phyloP scores from a whole-genome alignment of 1,140 invertebrate species.

The Diorhabda elongata region DNA sequence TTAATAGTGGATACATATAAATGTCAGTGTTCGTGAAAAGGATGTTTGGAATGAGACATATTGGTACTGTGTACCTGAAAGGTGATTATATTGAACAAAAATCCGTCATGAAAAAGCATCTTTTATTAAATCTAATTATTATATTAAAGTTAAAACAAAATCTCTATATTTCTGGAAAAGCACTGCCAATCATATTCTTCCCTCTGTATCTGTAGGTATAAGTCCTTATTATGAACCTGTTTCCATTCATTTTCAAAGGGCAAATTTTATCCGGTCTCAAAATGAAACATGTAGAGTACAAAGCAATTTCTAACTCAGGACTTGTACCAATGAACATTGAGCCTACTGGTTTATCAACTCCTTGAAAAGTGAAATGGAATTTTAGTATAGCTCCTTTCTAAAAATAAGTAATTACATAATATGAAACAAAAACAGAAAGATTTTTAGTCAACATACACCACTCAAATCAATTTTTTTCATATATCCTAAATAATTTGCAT shows the following conservation, averaged over 20 bases:
- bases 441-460: conserved; percentile 54
- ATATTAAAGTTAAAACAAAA: too few relatives aligned
- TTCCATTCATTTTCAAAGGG: conserved; percentile 64
- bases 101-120: too few relatives aligned
- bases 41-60: too few relatives aligned
- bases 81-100: too few relatives aligned
- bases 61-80: too few relatives aligned
- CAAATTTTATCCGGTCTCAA: conserved; percentile 66
- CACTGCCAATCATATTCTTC: conserved; percentile 73
- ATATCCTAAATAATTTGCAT: conserved; percentile 76
- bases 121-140: too few relatives aligned
- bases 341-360: conserved; percentile 70
- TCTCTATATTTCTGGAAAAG: conserved; percentile 67
- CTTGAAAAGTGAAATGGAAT: conserved; percentile 69
- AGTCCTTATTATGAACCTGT: conserved; percentile 67
- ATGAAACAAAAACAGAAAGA: not conserved
- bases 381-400: conserved; percentile 78
- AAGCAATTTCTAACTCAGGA: conserved; percentile 87
- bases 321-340: conserved; percentile 86
- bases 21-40: too few relatives aligned
- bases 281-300: conserved; percentile 84
- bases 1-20: too few relatives aligned
- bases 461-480: conserved; percentile 66
- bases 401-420: conserved; percentile 45
- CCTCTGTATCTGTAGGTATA: conserved; percentile 69